phyloP scores from a whole-genome alignment of 2,797 vertebrate species.

The Steatocranus sp. region DNA sequence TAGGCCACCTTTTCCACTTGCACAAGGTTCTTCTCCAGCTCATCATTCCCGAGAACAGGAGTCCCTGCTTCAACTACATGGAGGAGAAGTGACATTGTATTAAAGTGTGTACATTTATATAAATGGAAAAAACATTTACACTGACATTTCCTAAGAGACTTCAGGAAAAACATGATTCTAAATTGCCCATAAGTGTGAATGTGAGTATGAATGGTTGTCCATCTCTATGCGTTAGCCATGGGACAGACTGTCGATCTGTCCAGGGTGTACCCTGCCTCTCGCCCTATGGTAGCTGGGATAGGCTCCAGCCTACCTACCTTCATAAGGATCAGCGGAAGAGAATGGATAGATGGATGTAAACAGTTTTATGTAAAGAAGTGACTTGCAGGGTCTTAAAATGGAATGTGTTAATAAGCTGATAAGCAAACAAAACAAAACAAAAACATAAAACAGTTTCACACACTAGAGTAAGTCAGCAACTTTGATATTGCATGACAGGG shows the following conservation, averaged over 20 bases:
- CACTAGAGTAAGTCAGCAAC: background rate
- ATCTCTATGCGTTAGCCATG: rapidly evolving
- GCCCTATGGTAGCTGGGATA: background rate
- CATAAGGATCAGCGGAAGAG: background rate
- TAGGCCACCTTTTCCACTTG: constrained; percentile 80
- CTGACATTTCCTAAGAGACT: background rate
- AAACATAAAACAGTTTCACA: background rate
- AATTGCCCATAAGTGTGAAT: background rate
- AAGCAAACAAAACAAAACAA: background rate
- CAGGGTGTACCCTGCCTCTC: background rate
- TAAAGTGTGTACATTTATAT: background rate
- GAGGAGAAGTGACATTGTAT: background rate
- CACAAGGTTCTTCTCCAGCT: constrained; percentile 76
- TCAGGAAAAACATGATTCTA: background rate
- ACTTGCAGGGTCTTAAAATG: background rate
- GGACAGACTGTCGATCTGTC: rapidly evolving
- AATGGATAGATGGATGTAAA: background rate
- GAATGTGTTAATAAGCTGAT: background rate
- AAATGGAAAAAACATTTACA: background rate
- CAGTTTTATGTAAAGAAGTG: background rate
- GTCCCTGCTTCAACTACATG: constrained; percentile 72
- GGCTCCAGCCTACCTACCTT: background rate
- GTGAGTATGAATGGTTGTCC: rapidly evolving
- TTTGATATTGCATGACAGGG: background rate
- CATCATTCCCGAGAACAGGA: constrained; percentile 60